These are phyloP conservation scores for Diabrotica virgifera DNA, from an alignment of 1,140 invertebrate species.

Conservation along the genomic window DNA sequence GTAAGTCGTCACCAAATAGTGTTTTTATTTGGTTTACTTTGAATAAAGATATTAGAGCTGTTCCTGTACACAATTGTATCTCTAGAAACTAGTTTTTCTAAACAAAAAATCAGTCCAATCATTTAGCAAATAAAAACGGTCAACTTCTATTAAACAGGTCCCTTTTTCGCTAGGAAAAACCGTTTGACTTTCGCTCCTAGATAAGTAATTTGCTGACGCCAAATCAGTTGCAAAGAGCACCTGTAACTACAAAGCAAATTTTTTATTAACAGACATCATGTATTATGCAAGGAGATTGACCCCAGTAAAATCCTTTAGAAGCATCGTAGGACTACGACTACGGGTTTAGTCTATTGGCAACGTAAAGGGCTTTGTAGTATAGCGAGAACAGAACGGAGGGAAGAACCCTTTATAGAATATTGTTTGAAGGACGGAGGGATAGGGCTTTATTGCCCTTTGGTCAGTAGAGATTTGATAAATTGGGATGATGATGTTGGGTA, in stretches of 20 bases:
- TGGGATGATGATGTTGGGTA: not conserved
- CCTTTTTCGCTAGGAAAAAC: too few species aligned
- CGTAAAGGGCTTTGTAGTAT: not conserved
- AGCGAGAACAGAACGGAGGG: not conserved
- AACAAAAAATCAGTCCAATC: too few species aligned
- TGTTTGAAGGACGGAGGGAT: conserved; percentile 1
- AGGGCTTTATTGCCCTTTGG: not conserved
- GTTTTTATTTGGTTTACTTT: too few species aligned
- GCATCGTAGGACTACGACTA: not conserved
- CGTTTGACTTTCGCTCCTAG: too few species aligned
- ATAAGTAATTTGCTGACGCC: too few species aligned
- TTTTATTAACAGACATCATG: not conserved
- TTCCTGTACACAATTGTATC: too few species aligned
- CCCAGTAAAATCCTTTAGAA: not conserved
- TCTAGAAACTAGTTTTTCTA: too few species aligned
- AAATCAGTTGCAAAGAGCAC: not conserved
- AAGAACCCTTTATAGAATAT: conserved; percentile 1
- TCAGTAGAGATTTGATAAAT: not conserved
- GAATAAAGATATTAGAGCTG: too few species aligned
- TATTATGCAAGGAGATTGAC: not conserved
- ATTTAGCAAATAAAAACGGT: too few species aligned
- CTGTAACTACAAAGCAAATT: not conserved
- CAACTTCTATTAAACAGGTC: too few species aligned
- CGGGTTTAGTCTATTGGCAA: not conserved
- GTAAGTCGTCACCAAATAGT: too few species aligned